Base-by-base conservation (phyloP, 2,888 invertebrate species). In the Neoitamus cyanurus region DNA sequence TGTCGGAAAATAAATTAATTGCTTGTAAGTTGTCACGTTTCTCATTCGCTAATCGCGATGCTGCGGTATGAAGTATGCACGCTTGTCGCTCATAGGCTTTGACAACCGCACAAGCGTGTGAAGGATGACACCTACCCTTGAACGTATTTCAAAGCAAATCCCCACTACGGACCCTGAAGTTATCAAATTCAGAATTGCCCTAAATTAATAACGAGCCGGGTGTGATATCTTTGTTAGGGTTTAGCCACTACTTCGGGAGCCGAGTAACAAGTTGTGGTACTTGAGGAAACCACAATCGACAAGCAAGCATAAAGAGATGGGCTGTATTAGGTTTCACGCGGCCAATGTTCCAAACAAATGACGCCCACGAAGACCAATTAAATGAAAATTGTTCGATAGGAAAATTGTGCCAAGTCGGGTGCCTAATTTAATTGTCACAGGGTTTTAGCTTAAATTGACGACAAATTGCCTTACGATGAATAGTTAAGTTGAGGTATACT, bases 341-440 rank as follows among this genome's bases (percentile, higher is more conserved):
- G 20, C 73, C 31, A 73, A 37, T 31, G 77, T 46, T 46, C 37
- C 30, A 48, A 77, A 46, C 77, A 77, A 77, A 28, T 77, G 77
- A 25, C 46, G 77, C 6, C 25, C 28, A 77, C 11, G 30, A 15
- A 77, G 77, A 48, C 42, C 77, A 77, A 77, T 77, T 77, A 77
- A 30, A 77, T 25, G 46, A 77, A 48, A 77, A 77, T 46, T 77
- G 42, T 77, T 77, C 31, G 46, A 77, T 77, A 77, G 77, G 77
- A 48, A 77, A 77, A 77, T n/a, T 77, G 48, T 77, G 77, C 48
- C 77, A 77, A 46, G 77, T 77, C 77, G 77, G 46, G 46, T 77
- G 46, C 77, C 46, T 77, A 77, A 77, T 77, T 77, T 77, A 77
- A 77, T 77, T 77, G 77, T 46, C 77, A 77, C 48, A 42, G 48